Base-by-base conservation (phyloP, 2,113 vertebrate species). In the Ciconia stormi region DNA sequence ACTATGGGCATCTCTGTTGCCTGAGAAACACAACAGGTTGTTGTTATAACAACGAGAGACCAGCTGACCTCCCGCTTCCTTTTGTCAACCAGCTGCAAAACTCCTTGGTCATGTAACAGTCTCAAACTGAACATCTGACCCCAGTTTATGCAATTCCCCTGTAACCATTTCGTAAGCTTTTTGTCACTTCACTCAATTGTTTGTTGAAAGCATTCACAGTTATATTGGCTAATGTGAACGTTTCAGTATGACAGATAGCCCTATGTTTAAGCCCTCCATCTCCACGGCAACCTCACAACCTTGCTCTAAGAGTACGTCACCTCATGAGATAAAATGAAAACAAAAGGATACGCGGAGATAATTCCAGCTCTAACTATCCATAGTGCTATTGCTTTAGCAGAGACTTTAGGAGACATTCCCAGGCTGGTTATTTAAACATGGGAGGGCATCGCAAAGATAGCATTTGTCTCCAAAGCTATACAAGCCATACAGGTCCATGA, bases 111-210 rank as follows among this genome's bases (percentile, higher is more conserved):
- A 78, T 82, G 91, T 71, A 95, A 89, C 83, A 85, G 81, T 27
- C 89, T 93, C 62, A 72, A 62, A 85, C 5, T 77, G 89, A 93
- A 88, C 91, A 95, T 85, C 90, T 95, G 95, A 97, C 78, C 78
- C 74, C 50, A 34, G 94, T 96, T 96, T 95, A 95, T 94, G 87
- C 94, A 96, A 96, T 65, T 90, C 94, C 89, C 79, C 87, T 71
- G 87, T 86, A 91, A 80, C 53, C 0, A 2, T 94, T 95, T 95
- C 46, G 17, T 95, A 95, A 94, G 90, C 66, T 95, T 94, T 96
- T 97, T 97, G 94, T 95, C 95, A 96, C 94, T 91, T 93, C 82
- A 81, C 89, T 92, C 76, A 46, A 32, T 84, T 90, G 86, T 92
- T 95, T 94, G 89, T 82, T 61, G 87, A 92, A 92, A 94, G 83